These are phyloP conservation scores for Petrosia ficiformis DNA, from an alignment of 37 sponge, comb jelly and placozoan species.

Conservation along the genomic window DNA sequence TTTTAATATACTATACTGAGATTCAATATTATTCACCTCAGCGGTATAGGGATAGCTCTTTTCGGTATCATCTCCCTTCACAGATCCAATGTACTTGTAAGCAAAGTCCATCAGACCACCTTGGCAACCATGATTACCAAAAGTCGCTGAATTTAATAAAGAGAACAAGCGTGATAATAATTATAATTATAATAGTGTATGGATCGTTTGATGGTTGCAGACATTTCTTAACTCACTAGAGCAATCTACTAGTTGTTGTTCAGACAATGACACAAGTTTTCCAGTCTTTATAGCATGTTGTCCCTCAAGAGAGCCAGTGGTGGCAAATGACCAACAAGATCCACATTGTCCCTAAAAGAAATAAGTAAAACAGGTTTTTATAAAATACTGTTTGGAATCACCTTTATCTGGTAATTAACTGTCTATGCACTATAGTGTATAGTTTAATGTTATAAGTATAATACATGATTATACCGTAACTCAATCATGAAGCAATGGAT, in stretches of 20 bases:
- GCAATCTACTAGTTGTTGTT: slow-evolving; percentile 72
- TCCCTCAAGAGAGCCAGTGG: slow-evolving; percentile 85
- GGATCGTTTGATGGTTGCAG: too few relatives aligned
- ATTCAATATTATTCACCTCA: slow-evolving; percentile 7
- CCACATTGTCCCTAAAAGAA: slow-evolving; percentile 73
- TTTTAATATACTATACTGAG: too few relatives aligned
- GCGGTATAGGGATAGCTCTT: slow-evolving; percentile 88
- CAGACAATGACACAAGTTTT: slow-evolving; percentile 45
- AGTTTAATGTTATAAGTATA: too few relatives aligned
- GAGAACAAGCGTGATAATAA: too few relatives aligned
- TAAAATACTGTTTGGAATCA: neutral
- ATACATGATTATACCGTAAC: too few relatives aligned
- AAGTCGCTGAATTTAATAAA: slow-evolving; percentile 37
- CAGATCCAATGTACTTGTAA: slow-evolving; percentile 33
- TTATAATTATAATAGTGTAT: too few relatives aligned
- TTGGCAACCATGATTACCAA: slow-evolving; percentile 72
- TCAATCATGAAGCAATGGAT: too few relatives aligned
- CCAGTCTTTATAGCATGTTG: slow-evolving; percentile 51
- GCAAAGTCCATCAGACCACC: slow-evolving; percentile 56
- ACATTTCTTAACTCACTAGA: slow-evolving; percentile 26
- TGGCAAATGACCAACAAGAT: slow-evolving; percentile 91
- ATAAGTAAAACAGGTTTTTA: neutral
- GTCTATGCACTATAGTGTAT: too few relatives aligned
- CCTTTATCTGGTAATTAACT: neutral
- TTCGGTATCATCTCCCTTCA: slow-evolving; percentile 82